Evolutionary conservation across 2,888 invertebrate genomes (phyloP), one percentile per base, ranked within the genome.

Genomic region (Allacma fusca): DNA sequence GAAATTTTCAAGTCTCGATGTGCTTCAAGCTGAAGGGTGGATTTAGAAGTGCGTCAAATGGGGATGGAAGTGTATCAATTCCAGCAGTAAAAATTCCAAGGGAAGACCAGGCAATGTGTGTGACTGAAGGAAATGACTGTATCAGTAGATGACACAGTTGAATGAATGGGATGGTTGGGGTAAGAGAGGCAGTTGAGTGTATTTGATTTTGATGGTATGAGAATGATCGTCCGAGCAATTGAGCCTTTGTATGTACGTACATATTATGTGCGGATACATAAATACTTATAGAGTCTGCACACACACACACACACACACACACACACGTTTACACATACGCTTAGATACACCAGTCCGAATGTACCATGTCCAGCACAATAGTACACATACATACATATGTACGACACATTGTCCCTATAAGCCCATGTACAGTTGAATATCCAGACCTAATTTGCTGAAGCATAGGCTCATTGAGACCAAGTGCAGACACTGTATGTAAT

Each of bases 71-170:
- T 62, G 62, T 62, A 26, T 62, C 50, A 19, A 19, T 50, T 50
- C 50, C 50, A 50, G 50, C 9, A 50, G 50, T 50, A 50, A 50
- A 50, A n/a, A 34, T 9, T 19, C 57, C 57, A 21, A 4, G 2
- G 57, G 4, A 57, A 57, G 57, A 57, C 57, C 16, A n/a, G 28
- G 34, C 19, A 5, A 57, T 59, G 26, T 78, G 78, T 79, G 77
- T 75, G 78, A 78, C 76, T 68, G 74, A 79, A 80, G 73, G 79
- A 77, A 80, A 80, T 80, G 80, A 80, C 80, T 80, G 80, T 80
- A 80, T 80, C 80, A 79, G 79, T 40, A 50, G 75, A 79, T 79
- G 80, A 80, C 79, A 79, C 79, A 79, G 79, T 80, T 77, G 73
- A 80, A 65, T 75, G 80, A 77, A 69, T 76, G 69, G 65, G 65